Percentiles rank a stretch among this genome's conserved stretches.
These are phyloP conservation scores for Arizona elegans DNA, from an alignment of 2,113 vertebrate genomes.

Conservation along the genomic window DNA sequence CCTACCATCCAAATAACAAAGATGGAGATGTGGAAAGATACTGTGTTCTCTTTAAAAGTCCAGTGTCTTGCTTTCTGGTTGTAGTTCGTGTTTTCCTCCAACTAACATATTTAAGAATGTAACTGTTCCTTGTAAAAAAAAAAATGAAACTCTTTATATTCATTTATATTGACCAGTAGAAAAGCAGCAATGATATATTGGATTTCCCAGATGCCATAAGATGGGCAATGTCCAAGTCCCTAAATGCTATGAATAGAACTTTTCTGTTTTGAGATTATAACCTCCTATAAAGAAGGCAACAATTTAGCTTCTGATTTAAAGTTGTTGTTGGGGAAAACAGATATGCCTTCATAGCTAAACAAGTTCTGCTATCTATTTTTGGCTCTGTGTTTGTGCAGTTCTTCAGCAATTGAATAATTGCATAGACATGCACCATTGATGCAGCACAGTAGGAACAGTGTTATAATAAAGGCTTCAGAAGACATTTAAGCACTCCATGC, in stretches of 20 bases:
- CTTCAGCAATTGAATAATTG: constrained; percentile 32
- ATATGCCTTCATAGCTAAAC: constrained; percentile 12
- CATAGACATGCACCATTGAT: constrained; percentile 36
- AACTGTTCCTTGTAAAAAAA: neutral
- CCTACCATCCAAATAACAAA: constrained; percentile 49
- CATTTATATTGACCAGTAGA: neutral
- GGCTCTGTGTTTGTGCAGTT: neutral
- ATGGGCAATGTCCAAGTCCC: neutral
- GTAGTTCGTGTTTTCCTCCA: fast-evolving
- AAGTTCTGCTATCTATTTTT: neutral
- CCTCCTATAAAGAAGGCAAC: neutral
- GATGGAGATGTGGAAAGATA: constrained; percentile 44
- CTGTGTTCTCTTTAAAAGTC: constrained; percentile 36
- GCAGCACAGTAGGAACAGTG: constrained; percentile 15
- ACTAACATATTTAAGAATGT: constrained; percentile 31
- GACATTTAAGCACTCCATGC: constrained; percentile 11
- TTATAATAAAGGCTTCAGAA: constrained; percentile 23
- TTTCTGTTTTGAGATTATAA: constrained; percentile 26
- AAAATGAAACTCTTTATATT: neutral
- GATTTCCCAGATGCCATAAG: constrained; percentile 13
- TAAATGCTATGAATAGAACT: neutral
- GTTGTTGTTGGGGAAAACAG: neutral
- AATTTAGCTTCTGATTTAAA: neutral
- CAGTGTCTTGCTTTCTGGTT: neutral
- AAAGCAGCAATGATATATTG: constrained; percentile 22